Conservation (phyloP, 2,888 invertebrate species). For the Amphipoea oculea region DNA sequence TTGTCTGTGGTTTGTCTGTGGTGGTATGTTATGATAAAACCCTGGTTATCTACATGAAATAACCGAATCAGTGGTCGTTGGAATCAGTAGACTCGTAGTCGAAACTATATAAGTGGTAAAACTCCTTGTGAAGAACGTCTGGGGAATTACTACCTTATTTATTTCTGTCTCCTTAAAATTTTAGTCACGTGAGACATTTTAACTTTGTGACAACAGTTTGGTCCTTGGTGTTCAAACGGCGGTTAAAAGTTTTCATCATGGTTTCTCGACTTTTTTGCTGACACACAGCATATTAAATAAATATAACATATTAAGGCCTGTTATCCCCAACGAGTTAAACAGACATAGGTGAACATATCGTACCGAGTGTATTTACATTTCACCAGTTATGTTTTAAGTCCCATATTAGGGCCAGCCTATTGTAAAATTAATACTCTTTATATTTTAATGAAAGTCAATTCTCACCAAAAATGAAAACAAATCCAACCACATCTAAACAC, state of each 20-base stretch:
- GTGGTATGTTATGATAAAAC: not conserved
- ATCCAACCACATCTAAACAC: constrained; percentile 34
- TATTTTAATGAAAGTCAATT: not conserved
- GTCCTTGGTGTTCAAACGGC: not conserved
- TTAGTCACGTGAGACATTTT: constrained; percentile 4
- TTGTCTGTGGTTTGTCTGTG: no score
- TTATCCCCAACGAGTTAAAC: no score
- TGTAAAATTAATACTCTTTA: not conserved
- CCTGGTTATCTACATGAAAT: no score
- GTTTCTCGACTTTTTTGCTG: not conserved
- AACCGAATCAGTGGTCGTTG: not conserved
- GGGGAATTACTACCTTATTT: constrained; percentile 23
- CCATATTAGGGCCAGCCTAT: not conserved
- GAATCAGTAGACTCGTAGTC: not conserved
- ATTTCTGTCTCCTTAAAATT: not conserved
- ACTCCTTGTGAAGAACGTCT: not conserved
- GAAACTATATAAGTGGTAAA: not conserved
- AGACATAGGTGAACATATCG: not conserved
- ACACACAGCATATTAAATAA: not conserved
- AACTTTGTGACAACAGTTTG: not conserved
- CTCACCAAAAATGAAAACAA: not conserved
- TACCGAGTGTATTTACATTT: not conserved
- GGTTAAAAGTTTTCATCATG: not conserved
- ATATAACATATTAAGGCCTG: not conserved
- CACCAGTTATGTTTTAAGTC: not conserved